Evolutionary conservation across 2,113 vertebrate genomes (phyloP).

Genomic region (Athene cunicularia): DNA sequence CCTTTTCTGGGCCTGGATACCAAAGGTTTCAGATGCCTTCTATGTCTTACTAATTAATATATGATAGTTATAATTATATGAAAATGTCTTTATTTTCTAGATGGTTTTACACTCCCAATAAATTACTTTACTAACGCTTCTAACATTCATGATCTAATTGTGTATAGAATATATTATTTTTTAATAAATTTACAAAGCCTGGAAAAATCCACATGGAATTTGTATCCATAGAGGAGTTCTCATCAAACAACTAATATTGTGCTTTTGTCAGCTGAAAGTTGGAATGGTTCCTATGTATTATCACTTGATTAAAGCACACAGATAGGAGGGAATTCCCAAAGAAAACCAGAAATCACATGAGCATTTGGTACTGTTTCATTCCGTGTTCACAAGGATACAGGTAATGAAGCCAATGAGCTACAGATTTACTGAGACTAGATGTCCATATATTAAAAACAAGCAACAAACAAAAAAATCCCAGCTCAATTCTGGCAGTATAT

Average conservation of each 20-base stretch:
- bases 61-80: neutral
- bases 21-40: neutral
- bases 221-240: neutral
- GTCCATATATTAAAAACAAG: neutral
- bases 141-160: conserved; percentile 33
- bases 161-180: neutral
- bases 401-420: conserved; percentile 1
- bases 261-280: conserved; percentile 4
- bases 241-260: conserved; percentile 20
- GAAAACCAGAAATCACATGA: neutral
- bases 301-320: conserved; percentile 38
- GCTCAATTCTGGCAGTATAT: neutral
- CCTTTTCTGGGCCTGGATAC: neutral
- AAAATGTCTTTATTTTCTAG: neutral
- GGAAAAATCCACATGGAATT: conserved; percentile 48
- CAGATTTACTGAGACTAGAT: neutral
- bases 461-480: neutral
- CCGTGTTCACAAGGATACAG: neutral
- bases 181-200: conserved; percentile 47
- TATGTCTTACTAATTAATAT: neutral
- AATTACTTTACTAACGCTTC: neutral
- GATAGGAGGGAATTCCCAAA: neutral
- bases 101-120: neutral
- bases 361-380: neutral
- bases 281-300: conserved; percentile 14